Percentiles rank a stretch among this genome's conserved stretches.
Evolutionary conservation across 2,888 invertebrate species (phyloP).

Genomic region (Drosophila antonietae): DNA sequence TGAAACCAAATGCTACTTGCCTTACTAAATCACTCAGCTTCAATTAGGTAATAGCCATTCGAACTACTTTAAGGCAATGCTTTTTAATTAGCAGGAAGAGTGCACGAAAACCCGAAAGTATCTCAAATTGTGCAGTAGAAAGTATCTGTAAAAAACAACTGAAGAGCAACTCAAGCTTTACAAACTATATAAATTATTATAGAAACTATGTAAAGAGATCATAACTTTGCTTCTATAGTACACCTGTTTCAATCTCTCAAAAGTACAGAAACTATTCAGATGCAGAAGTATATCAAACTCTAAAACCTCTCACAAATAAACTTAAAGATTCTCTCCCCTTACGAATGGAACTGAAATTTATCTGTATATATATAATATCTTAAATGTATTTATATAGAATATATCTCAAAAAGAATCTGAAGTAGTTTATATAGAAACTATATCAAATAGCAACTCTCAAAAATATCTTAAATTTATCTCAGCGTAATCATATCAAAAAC

Average conservation of each 20-base stretch:
- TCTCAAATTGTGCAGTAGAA: background rate
- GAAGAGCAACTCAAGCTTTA: too few species aligned
- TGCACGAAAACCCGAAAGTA: background rate
- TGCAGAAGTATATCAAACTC: too few species aligned
- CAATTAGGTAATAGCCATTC: conserved; percentile 8
- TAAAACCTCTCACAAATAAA: too few species aligned
- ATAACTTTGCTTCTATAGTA: too few species aligned
- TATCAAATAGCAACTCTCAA: background rate
- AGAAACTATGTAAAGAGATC: too few species aligned
- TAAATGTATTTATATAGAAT: background rate
- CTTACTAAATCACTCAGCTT: conserved; percentile 1
- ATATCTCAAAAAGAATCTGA: background rate
- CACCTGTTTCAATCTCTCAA: background rate
- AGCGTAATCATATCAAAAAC: background rate
- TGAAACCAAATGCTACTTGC: background rate
- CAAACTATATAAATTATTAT: too few species aligned
- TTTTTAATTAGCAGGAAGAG: background rate
- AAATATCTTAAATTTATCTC: background rate
- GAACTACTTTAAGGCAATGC: conserved; percentile 5
- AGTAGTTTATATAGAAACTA: background rate
- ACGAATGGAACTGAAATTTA: too few species aligned
- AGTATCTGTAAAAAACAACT: background rate
- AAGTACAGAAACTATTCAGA: background rate
- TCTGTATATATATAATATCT: too few species aligned
- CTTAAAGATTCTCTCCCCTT: too few species aligned